Base-by-base conservation (phyloP, 2,113 vertebrate species). In the Halichoeres trimaculatus region DNA sequence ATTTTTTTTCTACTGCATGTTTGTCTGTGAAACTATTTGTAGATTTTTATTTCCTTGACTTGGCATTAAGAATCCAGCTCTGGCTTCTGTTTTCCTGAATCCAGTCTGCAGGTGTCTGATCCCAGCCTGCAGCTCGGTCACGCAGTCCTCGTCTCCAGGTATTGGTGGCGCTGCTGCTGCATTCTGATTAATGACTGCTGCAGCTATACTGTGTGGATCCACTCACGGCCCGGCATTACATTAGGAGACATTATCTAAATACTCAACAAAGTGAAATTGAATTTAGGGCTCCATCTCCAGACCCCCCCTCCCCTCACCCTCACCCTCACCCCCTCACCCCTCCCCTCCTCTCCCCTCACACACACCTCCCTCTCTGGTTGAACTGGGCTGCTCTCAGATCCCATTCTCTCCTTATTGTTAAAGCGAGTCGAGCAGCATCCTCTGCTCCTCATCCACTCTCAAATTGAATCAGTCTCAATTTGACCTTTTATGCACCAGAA, bases 221-320 rank as follows among this genome's bases (percentile, higher is more conserved):
- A 77, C 81, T 84, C 78, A 74, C 74, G 48, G 59, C 70, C 57
- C 63, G 14, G 51, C 85, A 91, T 92, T 90, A 79, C 84, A 89
- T 93, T 91, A 90, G 86, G 66, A 74, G 87, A 92, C 89, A 93
- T 92, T 91, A 91, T 93, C 92, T 92, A 91, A 93, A 92, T 92
- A 89, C 90, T 93, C 90, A 85, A 93, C 89, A 90, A 88, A 88
- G 80, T 90, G 83, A 92, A 93, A 94, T 93, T 89, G 85, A 92
- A 93, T 93, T 93, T 90, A 81, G 67, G 70, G 35, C 81, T 82
- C 84, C 71, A 59, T 72, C 76, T 84, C 55, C 65, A 65, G 43
- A 26, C 40, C 56, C 12, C 43, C 30, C 41, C 24, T 3, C 8
- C 52, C 43, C 16, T 47, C 50, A 34, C 26, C 54, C 22, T 20